Evolutionary conservation across 2,888 invertebrate species (phyloP).

Genomic region (Suillia variegata): DNA sequence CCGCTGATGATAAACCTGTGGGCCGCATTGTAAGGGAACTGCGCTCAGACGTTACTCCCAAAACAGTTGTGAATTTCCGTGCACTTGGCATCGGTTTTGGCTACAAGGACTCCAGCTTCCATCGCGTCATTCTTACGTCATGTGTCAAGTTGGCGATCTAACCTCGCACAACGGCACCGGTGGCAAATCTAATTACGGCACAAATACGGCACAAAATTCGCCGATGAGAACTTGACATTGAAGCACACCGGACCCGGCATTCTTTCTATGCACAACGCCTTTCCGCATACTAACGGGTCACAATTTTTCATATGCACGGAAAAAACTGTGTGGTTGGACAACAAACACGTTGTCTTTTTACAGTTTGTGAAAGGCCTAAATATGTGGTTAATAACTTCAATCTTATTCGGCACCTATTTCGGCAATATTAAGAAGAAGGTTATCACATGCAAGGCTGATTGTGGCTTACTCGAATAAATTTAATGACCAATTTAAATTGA

Average conservation of each 20-base stretch:
- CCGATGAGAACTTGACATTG: conserved; percentile 91
- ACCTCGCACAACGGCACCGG: conserved; percentile 91
- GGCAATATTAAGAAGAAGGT: conserved; percentile 82
- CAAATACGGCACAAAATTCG: too few species aligned
- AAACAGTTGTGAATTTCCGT: conserved; percentile 97
- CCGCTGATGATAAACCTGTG: conserved; percentile 75
- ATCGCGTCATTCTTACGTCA: conserved; percentile 92
- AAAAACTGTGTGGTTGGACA: conserved; percentile 88
- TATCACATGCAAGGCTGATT: conserved; percentile 73
- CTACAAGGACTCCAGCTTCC: conserved; percentile 87
- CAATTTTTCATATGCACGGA: conserved; percentile 94
- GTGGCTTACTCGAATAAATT: conserved; percentile 63
- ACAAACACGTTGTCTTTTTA: conserved; percentile 91
- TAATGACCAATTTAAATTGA: too few species aligned
- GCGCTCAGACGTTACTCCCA: conserved; percentile 85
- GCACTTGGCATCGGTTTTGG: conserved; percentile 83
- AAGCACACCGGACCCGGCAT: conserved; percentile 89
- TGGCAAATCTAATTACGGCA: conserved; percentile 93
- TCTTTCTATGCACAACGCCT: conserved; percentile 94
- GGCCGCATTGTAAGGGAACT: conserved; percentile 91
- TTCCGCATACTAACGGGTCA: conserved; percentile 90
- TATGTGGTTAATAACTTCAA: conserved; percentile 85
- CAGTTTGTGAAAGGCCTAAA: conserved; percentile 85
- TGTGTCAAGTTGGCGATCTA: conserved; percentile 94
- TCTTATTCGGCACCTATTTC: conserved; percentile 73